Conservation (phyloP, 2,113 vertebrate genomes). For the Acanthisitta chloris region DNA sequence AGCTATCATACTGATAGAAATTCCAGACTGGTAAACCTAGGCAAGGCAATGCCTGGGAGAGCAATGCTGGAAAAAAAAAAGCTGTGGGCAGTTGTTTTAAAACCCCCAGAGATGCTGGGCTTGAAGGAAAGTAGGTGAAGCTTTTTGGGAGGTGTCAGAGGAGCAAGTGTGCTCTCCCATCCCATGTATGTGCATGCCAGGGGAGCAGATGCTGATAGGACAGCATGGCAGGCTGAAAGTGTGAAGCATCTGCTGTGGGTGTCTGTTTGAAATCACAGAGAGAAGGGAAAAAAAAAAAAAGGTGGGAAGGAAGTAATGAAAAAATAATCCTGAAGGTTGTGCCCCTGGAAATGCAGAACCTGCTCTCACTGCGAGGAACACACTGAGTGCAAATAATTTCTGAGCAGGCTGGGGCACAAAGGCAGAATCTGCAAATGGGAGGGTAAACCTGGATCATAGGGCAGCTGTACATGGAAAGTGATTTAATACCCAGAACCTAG, state of each 20-base stretch:
- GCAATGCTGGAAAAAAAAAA: background rate
- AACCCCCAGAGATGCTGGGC: fast-evolving
- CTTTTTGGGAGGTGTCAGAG: background rate
- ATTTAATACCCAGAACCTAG: background rate
- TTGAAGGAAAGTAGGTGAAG: background rate
- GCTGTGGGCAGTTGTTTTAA: background rate
- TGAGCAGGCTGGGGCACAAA: background rate
- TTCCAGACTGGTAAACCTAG: background rate
- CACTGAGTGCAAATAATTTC: background rate
- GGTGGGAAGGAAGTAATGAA: background rate
- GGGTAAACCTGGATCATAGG: fast-evolving
- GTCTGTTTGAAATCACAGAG: background rate
- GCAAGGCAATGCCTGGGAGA: background rate
- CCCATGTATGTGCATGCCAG: background rate
- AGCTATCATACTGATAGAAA: background rate
- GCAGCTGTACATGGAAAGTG: background rate
- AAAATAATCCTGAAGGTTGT: background rate
- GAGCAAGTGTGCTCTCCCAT: background rate
- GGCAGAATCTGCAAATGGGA: background rate
- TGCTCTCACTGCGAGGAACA: background rate
- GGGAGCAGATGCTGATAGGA: background rate
- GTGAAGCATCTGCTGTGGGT: background rate
- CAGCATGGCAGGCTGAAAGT: background rate
- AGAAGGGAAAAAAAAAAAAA: background rate
- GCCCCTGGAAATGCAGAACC: background rate